Evolutionary conservation across 1,140 invertebrate species (phyloP).

Genomic region (Aphelenchoides fujianensis): DNA sequence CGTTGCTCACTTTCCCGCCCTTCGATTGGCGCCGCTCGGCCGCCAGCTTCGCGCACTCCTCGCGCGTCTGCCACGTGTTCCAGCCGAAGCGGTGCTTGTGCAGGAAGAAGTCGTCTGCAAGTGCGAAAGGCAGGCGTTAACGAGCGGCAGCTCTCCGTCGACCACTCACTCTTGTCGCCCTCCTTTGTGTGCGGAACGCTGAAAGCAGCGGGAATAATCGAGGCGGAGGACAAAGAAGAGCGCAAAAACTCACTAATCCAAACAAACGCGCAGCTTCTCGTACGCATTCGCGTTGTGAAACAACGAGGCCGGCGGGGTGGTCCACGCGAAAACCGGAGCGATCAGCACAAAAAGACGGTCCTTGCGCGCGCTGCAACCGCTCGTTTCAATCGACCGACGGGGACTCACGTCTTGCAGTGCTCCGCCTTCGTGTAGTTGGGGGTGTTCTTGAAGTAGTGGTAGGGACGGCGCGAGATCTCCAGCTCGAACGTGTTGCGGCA

Average conservation of each 20-base stretch:
- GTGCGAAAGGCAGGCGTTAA: too few species aligned
- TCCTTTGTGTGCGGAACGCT: too few species aligned
- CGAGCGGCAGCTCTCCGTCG: too few species aligned
- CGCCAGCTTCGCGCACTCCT: too few species aligned
- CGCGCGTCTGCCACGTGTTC: too few species aligned
- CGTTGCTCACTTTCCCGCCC: too few species aligned
- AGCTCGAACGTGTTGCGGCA: conserved; percentile 17
- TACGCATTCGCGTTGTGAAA: conserved; percentile 7
- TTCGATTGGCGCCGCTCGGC: too few species aligned
- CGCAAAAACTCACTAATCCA: conserved; percentile 19
- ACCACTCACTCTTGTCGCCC: too few species aligned
- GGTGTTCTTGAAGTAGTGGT: not conserved
- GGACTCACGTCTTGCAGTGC: not conserved
- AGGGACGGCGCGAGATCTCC: conserved; percentile 19
- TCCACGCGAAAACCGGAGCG: conserved; percentile 25
- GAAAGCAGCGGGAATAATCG: too few species aligned
- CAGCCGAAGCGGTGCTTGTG: too few species aligned
- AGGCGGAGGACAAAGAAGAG: too few species aligned
- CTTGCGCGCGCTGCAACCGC: conserved; percentile 19
- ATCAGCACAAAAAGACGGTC: conserved; percentile 27
- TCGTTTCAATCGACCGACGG: not conserved
- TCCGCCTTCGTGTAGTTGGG: not conserved
- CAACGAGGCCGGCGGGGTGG: conserved; percentile 2
- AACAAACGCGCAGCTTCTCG: conserved; percentile 26
- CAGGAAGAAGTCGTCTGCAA: too few species aligned